Evolutionary conservation across 2,888 invertebrate genomes (phyloP), one percentile per base, ranked within the genome.

Genomic region (Polymixis lichenea): DNA sequence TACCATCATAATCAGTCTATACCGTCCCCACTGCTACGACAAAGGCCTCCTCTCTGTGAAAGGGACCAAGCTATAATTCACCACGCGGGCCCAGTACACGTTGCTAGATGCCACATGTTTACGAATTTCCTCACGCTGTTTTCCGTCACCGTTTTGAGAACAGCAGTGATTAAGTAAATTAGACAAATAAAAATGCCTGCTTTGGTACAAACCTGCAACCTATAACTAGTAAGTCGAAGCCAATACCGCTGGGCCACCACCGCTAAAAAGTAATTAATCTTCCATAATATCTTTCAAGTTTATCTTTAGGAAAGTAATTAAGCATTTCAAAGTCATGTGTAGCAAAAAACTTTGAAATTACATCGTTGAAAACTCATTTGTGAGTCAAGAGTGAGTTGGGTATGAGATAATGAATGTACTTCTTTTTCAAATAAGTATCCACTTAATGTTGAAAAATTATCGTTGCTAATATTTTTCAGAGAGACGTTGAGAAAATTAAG

Each of bases 301-400:
- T 28, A 69, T 77, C 71, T 74, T 71, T 69, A 22, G 15, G 28
- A 32, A 66, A 67, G 68, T 84, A 86, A 86, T 86, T 75, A 83
- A 73, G 77, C 68, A 28, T 72, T 75, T 71, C 62, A 60, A 78
- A 78, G 75, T 77, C 75, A 79, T 82, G 67, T 82, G 78, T 77
- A 72, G 68, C 75, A 38, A 64, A 81, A 75, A 76, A 75, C 64
- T 84, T 78, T 82, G 62, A 77, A 86, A 84, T 82, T 66, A 61
- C 49, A 32, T 80, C 60, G 61, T 73, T 66, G 22, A 13, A 72
- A 78, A 66, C 80, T 80, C 65, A 80, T 78, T 80, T 66, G 80
- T 49, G 1, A 51, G 49, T 67, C 56, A 68, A 77, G 38, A 67
- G 62, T 60, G 55, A 71, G 77, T 71, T 55, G 62, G 58, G 62